A percentile compares a stretch with the other conserved stretches of the same genome.
Evolutionary conservation across 2,113 vertebrate species (phyloP).

Genomic region (Proterorhinus semilunaris): DNA sequence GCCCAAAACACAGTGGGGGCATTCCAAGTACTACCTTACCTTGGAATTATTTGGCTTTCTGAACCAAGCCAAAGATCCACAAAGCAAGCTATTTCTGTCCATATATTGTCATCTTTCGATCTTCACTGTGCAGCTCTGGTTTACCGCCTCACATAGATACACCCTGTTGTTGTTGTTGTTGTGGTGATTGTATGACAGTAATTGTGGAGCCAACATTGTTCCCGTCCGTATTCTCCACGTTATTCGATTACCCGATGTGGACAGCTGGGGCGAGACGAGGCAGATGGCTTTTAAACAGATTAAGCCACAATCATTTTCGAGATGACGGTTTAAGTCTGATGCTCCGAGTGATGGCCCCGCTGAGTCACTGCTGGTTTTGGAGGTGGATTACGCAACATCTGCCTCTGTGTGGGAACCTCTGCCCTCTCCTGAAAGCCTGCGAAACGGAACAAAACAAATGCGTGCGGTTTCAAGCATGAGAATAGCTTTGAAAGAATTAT

Average conservation of each 20-base stretch:
- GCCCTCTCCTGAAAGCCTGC: not conserved
- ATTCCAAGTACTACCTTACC: not conserved
- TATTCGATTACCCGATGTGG: constrained; percentile 27
- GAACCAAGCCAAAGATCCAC: no score
- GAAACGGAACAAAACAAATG: no score
- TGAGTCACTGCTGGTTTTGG: not conserved
- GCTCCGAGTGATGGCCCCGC: constrained; percentile 1
- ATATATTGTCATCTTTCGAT: no score
- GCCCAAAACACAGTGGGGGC: not conserved
- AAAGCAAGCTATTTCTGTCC: no score
- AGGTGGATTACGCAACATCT: constrained; percentile 30
- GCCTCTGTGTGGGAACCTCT: constrained; percentile 24
- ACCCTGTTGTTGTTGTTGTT: not conserved
- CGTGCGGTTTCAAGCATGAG: no score
- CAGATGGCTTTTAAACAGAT: constrained; percentile 48
- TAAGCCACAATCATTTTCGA: constrained; percentile 22
- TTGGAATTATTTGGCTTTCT: no score
- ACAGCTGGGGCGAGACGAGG: constrained; percentile 11
- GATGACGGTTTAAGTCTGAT: constrained; percentile 18
- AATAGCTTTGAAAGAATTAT: no score
- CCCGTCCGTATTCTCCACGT: not conserved
- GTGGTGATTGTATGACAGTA: constrained; percentile 11
- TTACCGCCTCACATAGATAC: no score
- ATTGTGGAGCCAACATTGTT: constrained; percentile 11
- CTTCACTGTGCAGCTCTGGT: no score